Percentiles rank a stretch among this genome's conserved stretches.
phyloP scores from a whole-genome alignment of 2,113 vertebrate genomes.

The Nesogale talazaci region DNA sequence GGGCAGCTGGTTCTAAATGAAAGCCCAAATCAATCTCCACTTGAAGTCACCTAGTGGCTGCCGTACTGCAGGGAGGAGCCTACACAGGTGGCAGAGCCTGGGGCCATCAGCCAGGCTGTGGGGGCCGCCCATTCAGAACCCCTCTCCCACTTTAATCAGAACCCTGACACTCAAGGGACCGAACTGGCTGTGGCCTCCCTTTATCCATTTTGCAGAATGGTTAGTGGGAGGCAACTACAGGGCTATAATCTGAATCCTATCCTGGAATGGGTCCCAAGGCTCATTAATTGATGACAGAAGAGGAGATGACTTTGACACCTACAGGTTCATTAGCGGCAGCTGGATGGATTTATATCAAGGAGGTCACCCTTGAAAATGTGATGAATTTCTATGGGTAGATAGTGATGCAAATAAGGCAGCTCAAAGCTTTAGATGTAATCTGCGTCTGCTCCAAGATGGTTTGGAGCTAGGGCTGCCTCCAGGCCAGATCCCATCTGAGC shows the following conservation, averaged over 20 bases:
- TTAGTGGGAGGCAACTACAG: slow-evolving; percentile 50
- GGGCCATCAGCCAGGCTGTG: background rate
- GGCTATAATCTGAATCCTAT: slow-evolving; percentile 53
- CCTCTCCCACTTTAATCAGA: slow-evolving; percentile 63
- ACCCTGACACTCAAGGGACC: slow-evolving; percentile 6
- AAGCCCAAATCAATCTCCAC: slow-evolving; percentile 56
- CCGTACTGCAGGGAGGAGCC: slow-evolving; percentile 35
- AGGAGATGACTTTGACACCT: slow-evolving; percentile 21
- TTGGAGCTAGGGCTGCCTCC: background rate
- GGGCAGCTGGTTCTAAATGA: slow-evolving; percentile 20
- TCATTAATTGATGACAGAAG: slow-evolving; percentile 45
- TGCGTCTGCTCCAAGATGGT: no score
- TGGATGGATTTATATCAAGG: slow-evolving; percentile 41
- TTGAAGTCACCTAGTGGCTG: slow-evolving; percentile 30
- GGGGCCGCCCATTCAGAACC: slow-evolving; percentile 12
- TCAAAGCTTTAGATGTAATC: slow-evolving; percentile 20
- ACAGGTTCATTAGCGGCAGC: slow-evolving; percentile 41
- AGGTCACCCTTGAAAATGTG: slow-evolving; percentile 39
- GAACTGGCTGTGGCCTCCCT: slow-evolving; percentile 24
- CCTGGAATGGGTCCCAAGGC: slow-evolving; percentile 16
- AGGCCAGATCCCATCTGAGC: slow-evolving; percentile 38
- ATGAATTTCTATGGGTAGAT: slow-evolving; percentile 43
- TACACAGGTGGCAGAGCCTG: background rate
- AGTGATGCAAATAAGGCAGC: background rate
- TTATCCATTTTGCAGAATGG: slow-evolving; percentile 58